These are phyloP conservation scores for Dreissena polymorpha DNA, from an alignment of 1,140 invertebrate species.

Conservation along the genomic window DNA sequence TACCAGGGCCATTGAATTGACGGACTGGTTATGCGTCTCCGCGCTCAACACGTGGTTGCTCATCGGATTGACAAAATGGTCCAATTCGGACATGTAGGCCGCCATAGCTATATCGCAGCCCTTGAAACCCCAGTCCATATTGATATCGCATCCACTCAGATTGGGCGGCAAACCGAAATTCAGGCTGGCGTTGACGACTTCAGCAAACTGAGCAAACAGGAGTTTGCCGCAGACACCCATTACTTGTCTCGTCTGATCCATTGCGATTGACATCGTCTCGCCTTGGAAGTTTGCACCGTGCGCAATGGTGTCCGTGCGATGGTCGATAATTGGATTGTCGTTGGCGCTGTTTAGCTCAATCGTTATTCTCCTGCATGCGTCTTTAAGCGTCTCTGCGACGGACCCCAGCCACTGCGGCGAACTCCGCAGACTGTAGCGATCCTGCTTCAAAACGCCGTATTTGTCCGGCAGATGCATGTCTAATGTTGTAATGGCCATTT, in stretches of 20 bases:
- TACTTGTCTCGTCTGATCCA: constrained; percentile 45
- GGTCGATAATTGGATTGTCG: constrained; percentile 48
- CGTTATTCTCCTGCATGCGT: constrained; percentile 10
- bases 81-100: constrained; percentile 45
- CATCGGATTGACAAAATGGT: constrained; percentile 50
- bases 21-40: constrained; percentile 44
- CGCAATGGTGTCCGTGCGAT: constrained; percentile 29
- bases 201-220: constrained; percentile 40
- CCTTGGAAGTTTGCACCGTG: constrained; percentile 46
- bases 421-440: constrained; percentile 45
- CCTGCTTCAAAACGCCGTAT: constrained; percentile 45
- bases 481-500: constrained; percentile 31
- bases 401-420: constrained; percentile 43
- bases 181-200: constrained; percentile 39
- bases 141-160: constrained; percentile 39
- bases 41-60: constrained; percentile 52
- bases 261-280: constrained; percentile 42
- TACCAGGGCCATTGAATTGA: constrained; percentile 47
- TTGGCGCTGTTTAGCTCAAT: constrained; percentile 43
- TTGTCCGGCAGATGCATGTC: constrained; percentile 47
- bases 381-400: constrained; percentile 36
- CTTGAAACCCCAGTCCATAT: constrained; percentile 39
- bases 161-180: constrained; percentile 47
- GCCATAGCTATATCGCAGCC: constrained; percentile 47
- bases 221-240: constrained; percentile 43